These are phyloP conservation scores for Drosophila mayri DNA, from an alignment of 1,140 invertebrate species.

Conservation along the genomic window DNA sequence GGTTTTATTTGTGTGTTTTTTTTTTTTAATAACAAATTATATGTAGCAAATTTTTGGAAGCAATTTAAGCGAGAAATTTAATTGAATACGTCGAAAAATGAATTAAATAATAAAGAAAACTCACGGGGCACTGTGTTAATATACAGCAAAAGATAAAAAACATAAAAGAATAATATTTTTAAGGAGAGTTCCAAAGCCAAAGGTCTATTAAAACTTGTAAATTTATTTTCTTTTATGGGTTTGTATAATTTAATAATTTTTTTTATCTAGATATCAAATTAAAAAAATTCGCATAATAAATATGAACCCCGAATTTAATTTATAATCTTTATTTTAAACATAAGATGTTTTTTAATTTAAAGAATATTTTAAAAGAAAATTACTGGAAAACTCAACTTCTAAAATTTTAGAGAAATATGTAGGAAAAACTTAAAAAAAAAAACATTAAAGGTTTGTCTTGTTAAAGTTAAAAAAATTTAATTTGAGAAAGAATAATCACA, in stretches of 20 bases:
- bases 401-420: not conserved
- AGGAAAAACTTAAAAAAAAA: not conserved
- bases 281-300: not conserved
- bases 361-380: not conserved
- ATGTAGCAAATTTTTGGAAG: not conserved
- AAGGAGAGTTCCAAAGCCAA: too few relatives aligned
- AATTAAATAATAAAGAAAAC: not conserved
- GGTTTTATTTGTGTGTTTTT: constrained; percentile 19
- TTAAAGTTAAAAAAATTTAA: too few relatives aligned
- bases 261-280: not conserved
- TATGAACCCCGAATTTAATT: too few relatives aligned
- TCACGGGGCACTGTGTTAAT: not conserved
- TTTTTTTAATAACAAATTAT: not conserved
- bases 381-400: not conserved
- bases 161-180: too few relatives aligned
- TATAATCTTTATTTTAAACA: not conserved
- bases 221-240: not conserved
- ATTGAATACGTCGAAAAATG: not conserved
- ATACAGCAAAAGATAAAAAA: not conserved
- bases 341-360: not conserved
- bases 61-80: not conserved
- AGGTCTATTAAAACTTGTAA: too few relatives aligned
- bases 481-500: not conserved
- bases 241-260: too few relatives aligned
- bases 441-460: too few relatives aligned